A percentile compares a stretch with the other conserved stretches of the same genome.
phyloP scores from a whole-genome alignment of 2,113 vertebrate species.

The Alouatta palliata region DNA sequence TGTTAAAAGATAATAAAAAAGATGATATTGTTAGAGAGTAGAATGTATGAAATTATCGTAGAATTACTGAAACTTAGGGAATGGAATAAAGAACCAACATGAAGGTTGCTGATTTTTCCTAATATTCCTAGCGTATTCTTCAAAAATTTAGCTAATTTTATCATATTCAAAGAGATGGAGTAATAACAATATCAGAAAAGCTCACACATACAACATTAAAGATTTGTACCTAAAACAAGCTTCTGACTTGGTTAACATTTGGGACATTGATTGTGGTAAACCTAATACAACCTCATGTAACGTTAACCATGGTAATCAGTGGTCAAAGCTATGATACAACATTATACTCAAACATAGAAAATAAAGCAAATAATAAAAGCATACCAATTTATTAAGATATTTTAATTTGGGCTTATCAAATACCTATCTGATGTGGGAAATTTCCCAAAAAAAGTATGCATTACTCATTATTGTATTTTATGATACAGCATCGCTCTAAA shows the following conservation, averaged over 20 bases:
- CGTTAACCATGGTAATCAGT: not conserved
- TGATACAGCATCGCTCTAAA: not conserved
- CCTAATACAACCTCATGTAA: not conserved
- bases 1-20: not conserved
- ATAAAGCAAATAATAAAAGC: not conserved
- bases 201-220: not conserved
- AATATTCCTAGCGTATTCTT: not conserved
- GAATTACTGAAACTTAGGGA: not conserved
- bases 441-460: not conserved
- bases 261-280: rapidly evolving
- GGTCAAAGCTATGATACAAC: not conserved
- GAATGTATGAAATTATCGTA: not conserved
- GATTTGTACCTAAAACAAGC: not conserved
- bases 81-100: not conserved
- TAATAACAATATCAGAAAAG: not conserved
- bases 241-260: not conserved
- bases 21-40: not conserved
- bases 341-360: not conserved
- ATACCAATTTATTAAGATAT: not conserved
- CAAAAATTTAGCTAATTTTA: not conserved
- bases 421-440: not conserved
- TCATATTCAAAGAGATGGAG: not conserved
- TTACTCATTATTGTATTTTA: not conserved
- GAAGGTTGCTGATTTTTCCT: not conserved
- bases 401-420: not conserved